A percentile compares a stretch with the other conserved stretches of the same genome.
Conservation (phyloP, 2,888 invertebrate species). For the Erannis defoliaria region DNA sequence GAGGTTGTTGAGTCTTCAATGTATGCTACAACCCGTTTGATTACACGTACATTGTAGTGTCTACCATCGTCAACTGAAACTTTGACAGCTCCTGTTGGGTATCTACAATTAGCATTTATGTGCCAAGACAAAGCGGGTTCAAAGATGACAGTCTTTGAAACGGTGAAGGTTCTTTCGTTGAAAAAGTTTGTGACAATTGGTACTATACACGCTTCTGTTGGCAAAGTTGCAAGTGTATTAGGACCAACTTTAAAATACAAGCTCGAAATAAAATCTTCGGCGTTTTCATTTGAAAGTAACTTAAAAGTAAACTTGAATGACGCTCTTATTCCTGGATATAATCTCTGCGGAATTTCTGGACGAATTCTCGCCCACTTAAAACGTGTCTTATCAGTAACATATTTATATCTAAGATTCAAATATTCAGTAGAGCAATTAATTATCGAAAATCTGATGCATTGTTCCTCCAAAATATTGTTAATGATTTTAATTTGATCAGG, state of each 20-base stretch:
- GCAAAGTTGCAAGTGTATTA: constrained; percentile 48
- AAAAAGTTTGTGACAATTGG: constrained; percentile 59
- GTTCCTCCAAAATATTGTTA: constrained; percentile 52
- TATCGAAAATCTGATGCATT: constrained; percentile 63
- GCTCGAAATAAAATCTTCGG: constrained; percentile 55
- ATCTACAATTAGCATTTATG: constrained; percentile 54
- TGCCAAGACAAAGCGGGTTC: constrained; percentile 71
- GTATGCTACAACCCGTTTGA: constrained; percentile 56
- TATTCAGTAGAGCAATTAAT: constrained; percentile 61
- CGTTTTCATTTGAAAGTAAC: constrained; percentile 47
- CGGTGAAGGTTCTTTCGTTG: constrained; percentile 46
- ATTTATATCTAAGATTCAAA: constrained; percentile 62
- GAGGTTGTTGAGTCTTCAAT: constrained; percentile 40
- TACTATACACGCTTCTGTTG: constrained; percentile 59
- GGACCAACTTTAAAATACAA: constrained; percentile 66
- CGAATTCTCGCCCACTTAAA: constrained; percentile 59
- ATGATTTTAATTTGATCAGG: constrained; percentile 59
- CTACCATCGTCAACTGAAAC: constrained; percentile 56
- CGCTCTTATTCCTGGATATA: constrained; percentile 68
- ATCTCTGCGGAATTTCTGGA: constrained; percentile 59
- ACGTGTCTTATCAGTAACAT: constrained; percentile 54
- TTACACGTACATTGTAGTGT: constrained; percentile 62
- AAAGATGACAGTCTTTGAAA: constrained; percentile 61
- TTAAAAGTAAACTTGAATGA: constrained; percentile 61
- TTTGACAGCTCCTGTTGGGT: constrained; percentile 58